Evolutionary conservation across 2,797 vertebrate species (phyloP), one percentile per base, ranked within the genome.

Genomic region (Gila robusta): DNA sequence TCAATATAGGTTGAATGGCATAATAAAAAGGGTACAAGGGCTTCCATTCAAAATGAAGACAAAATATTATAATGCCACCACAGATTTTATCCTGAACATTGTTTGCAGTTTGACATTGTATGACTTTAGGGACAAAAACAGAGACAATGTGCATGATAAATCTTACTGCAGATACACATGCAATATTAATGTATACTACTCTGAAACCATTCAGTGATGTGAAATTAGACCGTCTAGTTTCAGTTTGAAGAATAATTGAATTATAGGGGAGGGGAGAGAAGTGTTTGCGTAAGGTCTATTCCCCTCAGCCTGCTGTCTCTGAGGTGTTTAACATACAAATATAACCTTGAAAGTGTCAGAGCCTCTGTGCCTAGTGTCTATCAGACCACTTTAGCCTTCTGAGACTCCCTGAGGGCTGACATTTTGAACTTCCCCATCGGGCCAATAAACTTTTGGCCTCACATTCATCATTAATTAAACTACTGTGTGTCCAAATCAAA

Each of bases 301-400:
- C 90, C 88, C 17, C 37, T 76, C 71, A 67, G 17, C 32, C 82
- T 90, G 81, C 69, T 81, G 85, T 89, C 91, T 73, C 87, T 86
- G 54, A 74, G 28, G 78, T 85, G 81, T 85, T 91, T 93, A 91
- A 88, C 88, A 91, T 88, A 87, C 82, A 91, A 87, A 91, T 90
- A 91, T 87, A 91, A 89, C 89, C 90, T 91, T 86, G 85, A 83
- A 89, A 87, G 91, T 91, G 92, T 92, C 87, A 92, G 92, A 90
- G 73, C 82, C 87, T 74, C 81, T 74, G 56, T 54, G 81, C n/a
- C 49, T 88, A 88, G n/a, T 91, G 44, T 87, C 79, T 81, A 87
- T 83, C 82, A 69, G 49, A 59, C 5, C 47, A 86, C 77, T 23
- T 23, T n/a, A 64, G 19, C 28, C 44, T 39, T 86, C 23, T 74